Evolutionary conservation across 2,888 invertebrate genomes (phyloP).

Genomic region (Sylvicola cinctus): DNA sequence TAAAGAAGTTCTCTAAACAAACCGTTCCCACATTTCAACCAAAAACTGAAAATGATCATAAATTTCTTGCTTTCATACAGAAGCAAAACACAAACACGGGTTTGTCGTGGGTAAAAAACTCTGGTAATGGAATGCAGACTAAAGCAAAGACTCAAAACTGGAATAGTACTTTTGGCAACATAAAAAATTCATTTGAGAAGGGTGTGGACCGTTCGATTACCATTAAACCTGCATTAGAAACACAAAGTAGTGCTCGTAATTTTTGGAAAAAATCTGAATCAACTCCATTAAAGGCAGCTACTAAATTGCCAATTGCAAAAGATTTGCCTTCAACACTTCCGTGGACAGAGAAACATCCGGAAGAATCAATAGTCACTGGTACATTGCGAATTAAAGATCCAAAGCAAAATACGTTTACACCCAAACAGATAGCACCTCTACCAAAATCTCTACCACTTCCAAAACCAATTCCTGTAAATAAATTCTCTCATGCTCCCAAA

Average conservation of each 20-base stretch:
- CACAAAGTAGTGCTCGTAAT: conserved; percentile 30
- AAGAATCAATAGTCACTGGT: not conserved
- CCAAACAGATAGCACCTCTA: conserved; percentile 20
- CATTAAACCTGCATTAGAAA: conserved; percentile 21
- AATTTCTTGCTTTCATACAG: conserved; percentile 64
- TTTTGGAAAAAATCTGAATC: conserved; percentile 40
- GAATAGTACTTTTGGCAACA: conserved; percentile 64
- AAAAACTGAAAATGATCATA: conserved; percentile 67
- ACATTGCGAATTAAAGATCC: not conserved
- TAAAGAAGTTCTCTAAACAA: conserved; percentile 23
- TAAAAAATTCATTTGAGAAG: conserved; percentile 62
- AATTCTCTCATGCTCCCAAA: conserved; percentile 57
- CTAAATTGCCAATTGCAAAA: too few relatives aligned
- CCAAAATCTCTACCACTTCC: conserved; percentile 20
- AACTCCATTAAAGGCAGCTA: too few relatives aligned
- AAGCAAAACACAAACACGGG: conserved; percentile 39
- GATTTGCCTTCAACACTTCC: too few relatives aligned
- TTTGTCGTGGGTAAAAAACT: conserved; percentile 17
- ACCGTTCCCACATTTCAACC: conserved; percentile 49
- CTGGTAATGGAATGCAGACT: not conserved
- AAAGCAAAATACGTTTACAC: conserved; percentile 12
- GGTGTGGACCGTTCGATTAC: conserved; percentile 11
- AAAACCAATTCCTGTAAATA: conserved; percentile 40
- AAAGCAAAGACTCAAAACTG: conserved; percentile 39
- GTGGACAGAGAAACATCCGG: too few relatives aligned